Evolutionary conservation across 2,888 invertebrate genomes (phyloP), one percentile per base, ranked within the genome.

Genomic region (Amorpha juglandis): DNA sequence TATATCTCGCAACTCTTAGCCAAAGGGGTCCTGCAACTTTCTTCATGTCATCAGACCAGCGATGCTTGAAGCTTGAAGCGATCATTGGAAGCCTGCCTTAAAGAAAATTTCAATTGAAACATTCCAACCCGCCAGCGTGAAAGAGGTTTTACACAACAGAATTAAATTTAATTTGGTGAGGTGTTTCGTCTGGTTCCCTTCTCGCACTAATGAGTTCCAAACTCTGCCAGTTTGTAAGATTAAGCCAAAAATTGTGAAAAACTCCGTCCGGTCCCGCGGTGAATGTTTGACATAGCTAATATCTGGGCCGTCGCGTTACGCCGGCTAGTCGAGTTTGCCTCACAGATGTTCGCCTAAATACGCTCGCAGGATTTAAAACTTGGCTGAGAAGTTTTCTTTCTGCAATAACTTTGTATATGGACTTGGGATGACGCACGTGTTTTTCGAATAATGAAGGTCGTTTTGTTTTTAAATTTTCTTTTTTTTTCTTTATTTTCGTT

Each of bases 191-290:
- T 33, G 53, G 33, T 47, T 62, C 45, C 45, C 52, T 82, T 80
- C 79, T 80, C 79, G 81, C 81, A 82, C 84, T 90, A 89, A 90
- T 89, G 88, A 90, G 88, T 89, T 89, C 78, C 75, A 68, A 89
- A 90, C 86, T 90, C 86, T 77, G 74, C 80, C 80, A 83, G 82
- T 86, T 86, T 84, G 86, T 82, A 78, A 86, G 83, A 87, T 86
- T 87, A 86, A 81, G 80, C 82, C 80, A 84, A 88, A 89, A 87
- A 87, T 84, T 86, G 81, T 80, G 80, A 83, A 87, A 85, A 89
- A 88, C 83, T 88, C 84, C 75, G 71, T 69, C 63, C 63, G 67
- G 68, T 78, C 77, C 80, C 77, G 68, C 65, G 71, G 75, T 70
- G 77, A 72, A 75, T 80, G 80, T 81, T 78, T 79, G 79, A 81